Conservation (phyloP, 1,140 invertebrate species). For the Hylaeus volcanicus region DNA sequence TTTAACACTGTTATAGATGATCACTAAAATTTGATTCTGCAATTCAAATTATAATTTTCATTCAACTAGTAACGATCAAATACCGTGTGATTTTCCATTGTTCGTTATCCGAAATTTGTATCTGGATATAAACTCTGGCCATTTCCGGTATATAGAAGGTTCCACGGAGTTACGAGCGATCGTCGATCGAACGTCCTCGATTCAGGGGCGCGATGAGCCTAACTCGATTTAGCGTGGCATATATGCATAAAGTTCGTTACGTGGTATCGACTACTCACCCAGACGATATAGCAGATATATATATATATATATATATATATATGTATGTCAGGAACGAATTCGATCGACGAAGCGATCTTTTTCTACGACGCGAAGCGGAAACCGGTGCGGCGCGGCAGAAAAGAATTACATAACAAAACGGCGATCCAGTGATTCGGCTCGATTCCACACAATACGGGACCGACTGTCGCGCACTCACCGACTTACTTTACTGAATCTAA, state of each 20-base stretch:
- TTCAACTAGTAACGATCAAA: too few species aligned
- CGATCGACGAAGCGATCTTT: not conserved
- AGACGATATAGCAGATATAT: not conserved
- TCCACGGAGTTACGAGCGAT: not conserved
- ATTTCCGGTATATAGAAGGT: too few species aligned
- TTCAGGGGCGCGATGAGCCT: not conserved
- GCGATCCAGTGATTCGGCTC: conserved; percentile 44
- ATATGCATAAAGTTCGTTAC: too few species aligned
- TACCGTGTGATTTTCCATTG: too few species aligned
- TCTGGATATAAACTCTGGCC: too few species aligned
- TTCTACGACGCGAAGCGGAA: not conserved
- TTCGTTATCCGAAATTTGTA: too few species aligned
- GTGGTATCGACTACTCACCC: conserved; percentile 18
- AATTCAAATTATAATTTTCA: too few species aligned
- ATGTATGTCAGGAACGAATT: not conserved
- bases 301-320: too few species aligned
- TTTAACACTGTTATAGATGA: too few species aligned
- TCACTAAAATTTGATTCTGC: too few species aligned
- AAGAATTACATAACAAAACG: conserved; percentile 44
- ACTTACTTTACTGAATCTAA: conserved; percentile 54
- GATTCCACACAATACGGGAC: conserved; percentile 42
- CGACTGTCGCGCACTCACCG: conserved; percentile 38
- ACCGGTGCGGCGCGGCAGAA: not conserved
- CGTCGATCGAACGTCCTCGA: not conserved
- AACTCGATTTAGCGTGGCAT: not conserved